Percentiles rank a stretch among this genome's conserved stretches.
Conservation (phyloP, 2,888 invertebrate genomes). For the Eugnorisma glareosa region DNA sequence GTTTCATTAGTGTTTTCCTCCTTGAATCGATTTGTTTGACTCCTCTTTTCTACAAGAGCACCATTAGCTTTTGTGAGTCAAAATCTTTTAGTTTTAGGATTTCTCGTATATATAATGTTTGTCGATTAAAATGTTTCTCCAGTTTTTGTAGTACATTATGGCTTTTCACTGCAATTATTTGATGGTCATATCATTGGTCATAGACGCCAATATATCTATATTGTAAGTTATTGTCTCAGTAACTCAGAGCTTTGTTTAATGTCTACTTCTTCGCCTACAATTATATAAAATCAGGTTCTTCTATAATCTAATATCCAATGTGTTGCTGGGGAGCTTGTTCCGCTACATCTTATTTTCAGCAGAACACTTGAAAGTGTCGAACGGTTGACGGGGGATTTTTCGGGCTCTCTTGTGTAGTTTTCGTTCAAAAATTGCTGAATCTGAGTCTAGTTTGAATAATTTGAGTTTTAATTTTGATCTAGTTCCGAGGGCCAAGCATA, state of each 20-base stretch:
- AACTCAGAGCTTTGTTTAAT: background rate
- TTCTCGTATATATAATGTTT: background rate
- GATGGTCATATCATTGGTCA: background rate
- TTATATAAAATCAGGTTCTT: background rate
- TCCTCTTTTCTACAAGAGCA: slow-evolving; percentile 3
- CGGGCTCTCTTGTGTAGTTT: background rate
- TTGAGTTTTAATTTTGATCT: background rate
- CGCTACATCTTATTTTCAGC: background rate
- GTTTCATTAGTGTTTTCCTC: slow-evolving; percentile 53
- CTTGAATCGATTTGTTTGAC: slow-evolving; percentile 45
- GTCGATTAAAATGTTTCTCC: background rate
- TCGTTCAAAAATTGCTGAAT: background rate
- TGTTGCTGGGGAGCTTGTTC: background rate
- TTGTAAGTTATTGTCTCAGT: background rate
- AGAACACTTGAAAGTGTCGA: background rate
- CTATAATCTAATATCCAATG: background rate
- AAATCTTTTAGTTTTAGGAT: background rate
- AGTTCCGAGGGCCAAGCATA: background rate
- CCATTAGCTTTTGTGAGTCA: background rate
- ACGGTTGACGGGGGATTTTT: background rate
- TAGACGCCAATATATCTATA: too few relatives aligned
- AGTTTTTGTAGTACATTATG: background rate
- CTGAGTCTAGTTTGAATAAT: background rate
- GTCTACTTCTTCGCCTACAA: background rate
- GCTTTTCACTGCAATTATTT: background rate